Conservation (phyloP, 2,888 invertebrate species). For the Psococerastis gibbosa region DNA sequence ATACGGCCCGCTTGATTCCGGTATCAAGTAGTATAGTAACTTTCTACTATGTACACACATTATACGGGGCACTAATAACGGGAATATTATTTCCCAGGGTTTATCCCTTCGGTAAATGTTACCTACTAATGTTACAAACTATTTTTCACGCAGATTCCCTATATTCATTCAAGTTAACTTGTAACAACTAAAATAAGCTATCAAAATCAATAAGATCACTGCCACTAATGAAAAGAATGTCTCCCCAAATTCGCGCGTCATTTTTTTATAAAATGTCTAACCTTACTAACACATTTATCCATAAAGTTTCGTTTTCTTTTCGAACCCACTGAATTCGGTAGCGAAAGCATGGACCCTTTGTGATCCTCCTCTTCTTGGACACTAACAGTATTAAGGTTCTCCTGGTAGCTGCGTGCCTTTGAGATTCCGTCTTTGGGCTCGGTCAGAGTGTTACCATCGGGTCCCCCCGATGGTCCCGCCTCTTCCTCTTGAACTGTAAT, state of each 20-base stretch:
- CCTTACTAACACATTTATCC: slow-evolving; percentile 69
- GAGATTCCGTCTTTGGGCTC: slow-evolving; percentile 13
- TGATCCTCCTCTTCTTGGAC: slow-evolving; percentile 16
- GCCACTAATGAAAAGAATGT: not conserved
- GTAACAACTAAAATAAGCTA: too few relatives aligned
- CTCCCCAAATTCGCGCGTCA: slow-evolving; percentile 18
- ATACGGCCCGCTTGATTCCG: too few relatives aligned
- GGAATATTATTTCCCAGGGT: too few relatives aligned
- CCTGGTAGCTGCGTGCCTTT: slow-evolving; percentile 14
- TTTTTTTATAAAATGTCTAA: slow-evolving; percentile 49
- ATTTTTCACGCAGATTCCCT: too few relatives aligned
- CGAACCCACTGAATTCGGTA: slow-evolving; percentile 37
- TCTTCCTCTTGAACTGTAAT: not conserved
- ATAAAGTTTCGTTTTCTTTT: slow-evolving; percentile 63
- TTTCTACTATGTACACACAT: too few relatives aligned
- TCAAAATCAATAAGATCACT: too few relatives aligned
- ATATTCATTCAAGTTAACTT: too few relatives aligned
- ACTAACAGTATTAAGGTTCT: slow-evolving; percentile 14
- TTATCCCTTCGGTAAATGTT: too few relatives aligned
- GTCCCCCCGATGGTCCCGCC: not conserved
- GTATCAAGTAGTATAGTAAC: too few relatives aligned
- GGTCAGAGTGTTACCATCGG: slow-evolving; percentile 17
- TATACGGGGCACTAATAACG: too few relatives aligned
- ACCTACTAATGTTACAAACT: too few relatives aligned
- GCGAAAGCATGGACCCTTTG: slow-evolving; percentile 33